A percentile compares a stretch with the other conserved stretches of the same genome.
Evolutionary conservation across 2,113 vertebrate genomes (phyloP).

Genomic region (Eonycteris spelaea): DNA sequence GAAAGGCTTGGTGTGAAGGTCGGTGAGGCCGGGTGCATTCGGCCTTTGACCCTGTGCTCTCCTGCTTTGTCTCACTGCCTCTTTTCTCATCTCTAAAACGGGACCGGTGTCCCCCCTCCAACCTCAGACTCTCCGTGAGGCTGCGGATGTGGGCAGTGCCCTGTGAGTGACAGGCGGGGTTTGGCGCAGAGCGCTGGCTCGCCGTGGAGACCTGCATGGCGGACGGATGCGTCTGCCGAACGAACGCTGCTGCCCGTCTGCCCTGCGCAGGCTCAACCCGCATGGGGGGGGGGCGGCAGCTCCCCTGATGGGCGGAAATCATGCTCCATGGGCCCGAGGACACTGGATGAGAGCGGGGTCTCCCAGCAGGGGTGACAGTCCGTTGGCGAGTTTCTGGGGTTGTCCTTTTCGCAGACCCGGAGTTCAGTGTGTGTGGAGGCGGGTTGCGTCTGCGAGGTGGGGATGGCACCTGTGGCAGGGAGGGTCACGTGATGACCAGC

Average conservation of each 20-base stretch:
- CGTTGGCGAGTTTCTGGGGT: background rate
- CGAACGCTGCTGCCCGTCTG: fast-evolving
- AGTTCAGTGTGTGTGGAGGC: background rate
- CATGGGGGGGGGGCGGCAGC: background rate
- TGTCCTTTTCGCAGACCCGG: background rate
- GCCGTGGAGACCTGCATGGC: fast-evolving
- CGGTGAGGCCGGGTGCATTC: too few species aligned
- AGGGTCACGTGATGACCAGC: background rate
- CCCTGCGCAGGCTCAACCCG: fast-evolving
- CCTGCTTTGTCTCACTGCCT: too few species aligned
- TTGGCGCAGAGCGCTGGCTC: background rate
- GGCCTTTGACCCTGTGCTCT: too few species aligned
- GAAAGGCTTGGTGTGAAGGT: fast-evolving
- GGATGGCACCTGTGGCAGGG: fast-evolving
- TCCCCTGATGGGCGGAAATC: fast-evolving
- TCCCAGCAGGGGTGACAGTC: background rate
- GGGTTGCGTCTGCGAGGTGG: fast-evolving
- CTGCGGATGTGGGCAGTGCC: fast-evolving
- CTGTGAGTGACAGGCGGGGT: fast-evolving
- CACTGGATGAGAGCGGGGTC: background rate
- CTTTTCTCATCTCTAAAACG: fast-evolving
- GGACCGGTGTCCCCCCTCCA: fast-evolving
- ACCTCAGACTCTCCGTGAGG: fast-evolving
- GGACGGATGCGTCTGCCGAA: fast-evolving
- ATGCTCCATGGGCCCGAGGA: background rate